Base-by-base conservation (phyloP, 2,888 invertebrate species). In the Lathronympha strigana region DNA sequence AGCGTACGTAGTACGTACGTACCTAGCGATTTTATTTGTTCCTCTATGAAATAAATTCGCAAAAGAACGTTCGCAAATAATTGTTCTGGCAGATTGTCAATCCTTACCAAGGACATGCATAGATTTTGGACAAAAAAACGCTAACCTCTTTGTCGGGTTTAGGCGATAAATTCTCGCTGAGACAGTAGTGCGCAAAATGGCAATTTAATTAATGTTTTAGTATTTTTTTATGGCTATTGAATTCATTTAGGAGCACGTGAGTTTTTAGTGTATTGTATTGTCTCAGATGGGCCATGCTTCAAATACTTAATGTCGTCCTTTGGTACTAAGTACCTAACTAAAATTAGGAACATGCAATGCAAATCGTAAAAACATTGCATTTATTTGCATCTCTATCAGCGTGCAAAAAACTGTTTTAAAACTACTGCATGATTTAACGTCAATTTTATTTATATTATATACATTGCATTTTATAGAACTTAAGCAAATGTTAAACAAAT, bases 191-290 rank as follows among this genome's bases (percentile, higher is more conserved):
- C 74, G 77, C 76, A 70, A 72, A 76, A 76, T 76, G 70, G 68
- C 80, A 83, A 84, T 85, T 83, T 84, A 76, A 86, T 87, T 84
- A 87, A 87, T 88, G 83, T 84, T 87, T 83, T 81, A 87, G 83
- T 74, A 69, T 68, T 76, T 83, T 83, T 83, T 81, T 80, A 72
- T 45, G 63, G 67, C 25, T 66, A 68, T 74, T 71, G 72, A 71
- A 69, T 73, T 73, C 71, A 67, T 60, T 23, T 55, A 43, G 43
- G 31, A 49, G 38, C 63, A 63, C 53, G 51, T 53, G 45, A 51
- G 53, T 43, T 76, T 75, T 79, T 79, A 80, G 77, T 80, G 73
- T 69, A 63, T 77, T 76, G 71, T 73, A 67, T 70, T 72, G 69
- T 69, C 71, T 61, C 69, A 68, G 72, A 64, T 61, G 45, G 38